phyloP scores from a whole-genome alignment of 1,140 invertebrate genomes.

The Achroia grisella region DNA sequence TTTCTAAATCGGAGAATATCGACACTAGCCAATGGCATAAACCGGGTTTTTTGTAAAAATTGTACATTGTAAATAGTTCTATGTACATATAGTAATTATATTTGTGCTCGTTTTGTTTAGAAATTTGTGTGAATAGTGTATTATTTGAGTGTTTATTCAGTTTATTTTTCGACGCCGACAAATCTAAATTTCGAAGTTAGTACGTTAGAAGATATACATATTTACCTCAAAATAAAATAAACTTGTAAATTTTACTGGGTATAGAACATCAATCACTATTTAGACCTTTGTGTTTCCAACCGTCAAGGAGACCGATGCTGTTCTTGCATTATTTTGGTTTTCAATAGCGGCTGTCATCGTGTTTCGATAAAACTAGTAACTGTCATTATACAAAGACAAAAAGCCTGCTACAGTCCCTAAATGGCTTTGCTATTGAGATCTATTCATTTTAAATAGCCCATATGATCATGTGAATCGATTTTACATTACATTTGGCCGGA shows the following conservation, averaged over 20 bases:
- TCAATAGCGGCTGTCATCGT: constrained; percentile 64
- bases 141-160: constrained; percentile 71
- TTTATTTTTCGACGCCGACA: constrained; percentile 69
- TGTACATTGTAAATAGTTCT: constrained; percentile 74
- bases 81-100: constrained; percentile 75
- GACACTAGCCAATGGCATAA: constrained; percentile 72
- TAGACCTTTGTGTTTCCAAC: constrained; percentile 47
- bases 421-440: constrained; percentile 40
- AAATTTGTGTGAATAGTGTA: constrained; percentile 73
- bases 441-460: constrained; percentile 27
- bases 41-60: constrained; percentile 68
- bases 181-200: constrained; percentile 45
- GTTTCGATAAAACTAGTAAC: constrained; percentile 52
- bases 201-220: constrained; percentile 27
- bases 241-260: constrained; percentile 19
- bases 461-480: constrained; percentile 51
- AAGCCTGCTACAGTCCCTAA: constrained; percentile 48
- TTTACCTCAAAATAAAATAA: constrained; percentile 33
- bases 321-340: constrained; percentile 66
- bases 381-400: constrained; percentile 65
- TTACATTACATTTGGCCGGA: constrained; percentile 26
- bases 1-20: constrained; percentile 73
- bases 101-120: constrained; percentile 72
- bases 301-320: constrained; percentile 50
- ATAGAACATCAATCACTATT: constrained; percentile 29